Evolutionary conservation across 30 jellyfish, hydroid and myxozoan genomes (phyloP).

Genomic region (Aurelia sp.): DNA sequence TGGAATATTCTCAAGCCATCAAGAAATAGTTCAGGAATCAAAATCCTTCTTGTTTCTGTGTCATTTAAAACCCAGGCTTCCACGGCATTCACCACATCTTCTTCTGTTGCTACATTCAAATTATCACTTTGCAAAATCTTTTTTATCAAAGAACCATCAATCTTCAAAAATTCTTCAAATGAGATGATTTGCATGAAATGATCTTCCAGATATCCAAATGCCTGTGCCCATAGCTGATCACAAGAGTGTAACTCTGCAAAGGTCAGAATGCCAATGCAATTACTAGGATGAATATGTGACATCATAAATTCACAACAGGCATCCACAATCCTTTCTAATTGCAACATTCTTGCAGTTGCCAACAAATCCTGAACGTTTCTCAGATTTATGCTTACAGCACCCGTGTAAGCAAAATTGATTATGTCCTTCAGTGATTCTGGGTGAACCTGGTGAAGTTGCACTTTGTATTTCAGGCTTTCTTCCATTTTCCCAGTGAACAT

Average conservation of each 20-base stretch:
- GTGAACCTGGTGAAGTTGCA: conserved; percentile 71
- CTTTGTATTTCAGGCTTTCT: conserved; percentile 69
- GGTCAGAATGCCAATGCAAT: conserved; percentile 79
- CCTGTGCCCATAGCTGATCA: conserved; percentile 59
- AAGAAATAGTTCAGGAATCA: conserved; percentile 54
- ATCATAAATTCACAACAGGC: conserved; percentile 89
- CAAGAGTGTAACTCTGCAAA: conserved; percentile 85
- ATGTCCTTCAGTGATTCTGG: conserved; percentile 65
- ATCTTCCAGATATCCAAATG: conserved; percentile 66
- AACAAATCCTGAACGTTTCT: conserved; percentile 82
- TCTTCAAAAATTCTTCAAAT: conserved; percentile 74
- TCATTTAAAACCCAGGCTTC: conserved; percentile 81
- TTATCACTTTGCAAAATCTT: conserved; percentile 53
- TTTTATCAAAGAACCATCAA: conserved; percentile 36
- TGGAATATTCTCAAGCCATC: conserved; percentile 70
- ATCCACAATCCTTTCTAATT: conserved; percentile 74
- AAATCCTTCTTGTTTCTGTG: conserved; percentile 63
- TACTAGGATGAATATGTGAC: conserved; percentile 82
- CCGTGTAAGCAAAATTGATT: conserved; percentile 89
- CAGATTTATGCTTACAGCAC: conserved; percentile 59
- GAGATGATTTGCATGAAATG: conserved; percentile 64
- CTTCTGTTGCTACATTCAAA: conserved; percentile 79
- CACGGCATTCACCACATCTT: conserved; percentile 70
- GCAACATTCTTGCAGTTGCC: conserved; percentile 89
- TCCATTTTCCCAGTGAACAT: conserved; percentile 92